Percentiles rank a stretch among this genome's conserved stretches.
Conservation (phyloP, 2,888 invertebrate species). For the Uropetala carovei region DNA sequence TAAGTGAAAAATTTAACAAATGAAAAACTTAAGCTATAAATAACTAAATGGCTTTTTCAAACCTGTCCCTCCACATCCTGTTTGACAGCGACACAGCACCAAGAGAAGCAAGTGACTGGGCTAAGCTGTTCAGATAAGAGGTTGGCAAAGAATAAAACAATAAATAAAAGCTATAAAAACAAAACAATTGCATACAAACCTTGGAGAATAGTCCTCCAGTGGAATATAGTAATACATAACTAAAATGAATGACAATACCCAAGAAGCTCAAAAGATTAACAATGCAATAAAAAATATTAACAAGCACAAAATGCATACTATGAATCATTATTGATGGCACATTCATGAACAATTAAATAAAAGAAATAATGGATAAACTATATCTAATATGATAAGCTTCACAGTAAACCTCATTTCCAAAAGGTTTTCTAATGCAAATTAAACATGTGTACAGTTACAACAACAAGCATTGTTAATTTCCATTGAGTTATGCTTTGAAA, state of each 20-base stretch:
- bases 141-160: conserved; percentile 66
- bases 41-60: conserved; percentile 67
- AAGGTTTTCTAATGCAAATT: not conserved
- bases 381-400: not conserved
- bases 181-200: conserved; percentile 23
- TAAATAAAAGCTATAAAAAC: conserved; percentile 57
- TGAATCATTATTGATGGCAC: too few species aligned
- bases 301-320: too few species aligned
- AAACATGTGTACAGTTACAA: not conserved
- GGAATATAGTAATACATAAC: not conserved
- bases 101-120: conserved; percentile 69
- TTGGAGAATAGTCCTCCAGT: conserved; percentile 29
- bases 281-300: not conserved
- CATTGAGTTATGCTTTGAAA: too few species aligned
- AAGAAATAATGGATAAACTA: not conserved
- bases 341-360: too few species aligned
- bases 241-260: not conserved
- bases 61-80: conserved; percentile 71
- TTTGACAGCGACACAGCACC: conserved; percentile 68
- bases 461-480: too few species aligned
- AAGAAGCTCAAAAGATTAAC: not conserved
- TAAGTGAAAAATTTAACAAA: not conserved
- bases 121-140: conserved; percentile 69
- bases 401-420: not conserved
- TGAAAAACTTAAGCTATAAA: not conserved